phyloP scores from a whole-genome alignment of 2,797 vertebrate species.

The Sebastiscus tertius region DNA sequence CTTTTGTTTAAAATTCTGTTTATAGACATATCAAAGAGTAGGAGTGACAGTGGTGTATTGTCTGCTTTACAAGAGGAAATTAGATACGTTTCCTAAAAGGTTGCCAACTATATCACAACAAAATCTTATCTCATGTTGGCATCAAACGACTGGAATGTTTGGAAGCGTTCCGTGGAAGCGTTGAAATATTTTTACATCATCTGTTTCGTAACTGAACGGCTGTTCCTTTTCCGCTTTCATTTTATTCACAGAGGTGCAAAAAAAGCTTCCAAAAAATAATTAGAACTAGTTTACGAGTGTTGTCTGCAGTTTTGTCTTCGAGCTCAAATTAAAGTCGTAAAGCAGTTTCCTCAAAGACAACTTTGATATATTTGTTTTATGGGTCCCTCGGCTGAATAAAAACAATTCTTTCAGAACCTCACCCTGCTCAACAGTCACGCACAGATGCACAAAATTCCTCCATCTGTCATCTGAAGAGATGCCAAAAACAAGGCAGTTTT shows the following conservation, averaged over 20 bases:
- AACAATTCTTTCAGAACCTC: not conserved
- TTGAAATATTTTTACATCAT: conserved; percentile 2
- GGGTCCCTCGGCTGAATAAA: conserved; percentile 2
- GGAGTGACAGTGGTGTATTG: not conserved
- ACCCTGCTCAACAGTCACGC: not conserved
- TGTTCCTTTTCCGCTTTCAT: not conserved
- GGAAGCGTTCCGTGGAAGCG: not conserved
- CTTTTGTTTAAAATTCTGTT: not conserved
- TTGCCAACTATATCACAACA: not conserved
- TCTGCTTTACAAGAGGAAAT: not conserved
- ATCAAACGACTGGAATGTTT: not conserved
- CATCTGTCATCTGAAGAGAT: conserved; percentile 70
- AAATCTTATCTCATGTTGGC: not conserved
- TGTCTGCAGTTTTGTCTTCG: not conserved
- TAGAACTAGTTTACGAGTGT: not conserved
- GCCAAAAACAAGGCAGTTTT: conserved; percentile 56
- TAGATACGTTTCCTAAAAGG: not conserved
- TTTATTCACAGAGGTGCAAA: not conserved
- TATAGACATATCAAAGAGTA: not conserved
- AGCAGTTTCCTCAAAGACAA: not conserved
- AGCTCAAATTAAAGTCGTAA: not conserved
- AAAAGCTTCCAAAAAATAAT: not conserved
- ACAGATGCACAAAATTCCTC: conserved; percentile 58
- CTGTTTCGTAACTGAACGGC: not conserved
- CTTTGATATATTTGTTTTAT: conserved; percentile 4